Base-by-base conservation (phyloP, 2,888 invertebrate genomes). In the Andrena dorsata region DNA sequence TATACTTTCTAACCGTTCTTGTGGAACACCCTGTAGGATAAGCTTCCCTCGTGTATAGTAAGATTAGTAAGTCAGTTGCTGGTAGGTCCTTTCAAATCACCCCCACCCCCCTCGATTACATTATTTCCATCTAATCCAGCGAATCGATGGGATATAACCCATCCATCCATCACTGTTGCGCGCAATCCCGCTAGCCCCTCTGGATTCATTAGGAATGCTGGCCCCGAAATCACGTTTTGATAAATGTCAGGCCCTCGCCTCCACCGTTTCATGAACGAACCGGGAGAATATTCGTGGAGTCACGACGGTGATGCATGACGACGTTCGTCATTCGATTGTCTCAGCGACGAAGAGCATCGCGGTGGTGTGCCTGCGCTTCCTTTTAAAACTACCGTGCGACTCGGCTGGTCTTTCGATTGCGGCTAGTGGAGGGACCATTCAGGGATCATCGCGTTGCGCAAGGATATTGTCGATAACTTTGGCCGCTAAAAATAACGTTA, bases 91-190 rank as follows among this genome's bases (percentile, higher is more conserved):
- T 41, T 41, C 41, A 41, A 41, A 41, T 41, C 41, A 41, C 13
- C 41, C n/a, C 60, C 47, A 23, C 56, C 51, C 77, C 58, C 63
- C 56, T 53, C 80, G 80, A 82, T 80, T 86, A 83, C 65, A 83
- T 88, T 84, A 86, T 82, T 86, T 80, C 88, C 88, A 80, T 80
- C 82, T 84, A 83, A 81, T 85, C 83, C 80, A 70, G 76, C 63
- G 84, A 88, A 83, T 82, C 86, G 86, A 86, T 84, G 77, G 56
- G 23, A 79, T 70, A 83, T 74, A 76, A 83, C 70, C 88, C 84
- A 88, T 88, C 88, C 84, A 88, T 88, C 88, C 86, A 87, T 87
- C 87, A 84, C 65, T 76, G 86, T 83, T 83, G 61, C 70, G 73
- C 35, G 76, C 75, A 66, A 76, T 73, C 80, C 73, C 41, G 20